Evolutionary conservation across 2,113 vertebrate genomes (phyloP).

Genomic region (Phyllostomus discolor): DNA sequence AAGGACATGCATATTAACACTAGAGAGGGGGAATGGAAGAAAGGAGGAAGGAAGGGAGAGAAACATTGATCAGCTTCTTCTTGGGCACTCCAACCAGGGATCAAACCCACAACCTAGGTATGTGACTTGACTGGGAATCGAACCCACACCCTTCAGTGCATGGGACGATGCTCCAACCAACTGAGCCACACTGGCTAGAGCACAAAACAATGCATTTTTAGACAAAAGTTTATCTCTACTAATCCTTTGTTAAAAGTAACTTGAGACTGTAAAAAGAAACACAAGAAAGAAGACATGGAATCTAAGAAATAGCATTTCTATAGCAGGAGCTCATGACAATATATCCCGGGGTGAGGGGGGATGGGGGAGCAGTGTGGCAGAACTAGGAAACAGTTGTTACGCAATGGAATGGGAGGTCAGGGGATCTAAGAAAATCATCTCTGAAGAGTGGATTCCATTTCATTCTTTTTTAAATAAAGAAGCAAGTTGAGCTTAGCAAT

Average conservation of each 20-base stretch:
- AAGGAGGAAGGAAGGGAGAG: no score
- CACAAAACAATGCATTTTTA: not conserved
- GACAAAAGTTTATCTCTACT: not conserved
- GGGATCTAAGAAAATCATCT: not conserved
- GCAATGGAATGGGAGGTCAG: not conserved
- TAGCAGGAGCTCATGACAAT: not conserved
- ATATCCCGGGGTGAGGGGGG: not conserved
- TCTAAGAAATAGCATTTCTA: not conserved
- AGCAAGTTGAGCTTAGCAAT: not conserved
- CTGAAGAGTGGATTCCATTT: not conserved
- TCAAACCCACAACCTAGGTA: no score
- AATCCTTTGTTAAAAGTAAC: not conserved
- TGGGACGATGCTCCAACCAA: no score
- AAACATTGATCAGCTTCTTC: no score
- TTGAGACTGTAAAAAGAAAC: not conserved
- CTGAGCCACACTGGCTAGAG: no score
- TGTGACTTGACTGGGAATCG: no score
- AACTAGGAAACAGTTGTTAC: not conserved
- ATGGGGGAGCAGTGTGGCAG: not conserved
- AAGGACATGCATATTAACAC: no score
- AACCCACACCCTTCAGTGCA: no score
- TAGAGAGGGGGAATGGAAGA: no score
- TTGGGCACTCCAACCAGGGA: no score
- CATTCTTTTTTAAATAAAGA: constrained; percentile 32
- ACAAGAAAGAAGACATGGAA: not conserved